A percentile compares a stretch with the other conserved stretches of the same genome.
These are phyloP conservation scores for Idris sp. DNA, from an alignment of 1,140 invertebrate genomes.

Conservation along the genomic window DNA sequence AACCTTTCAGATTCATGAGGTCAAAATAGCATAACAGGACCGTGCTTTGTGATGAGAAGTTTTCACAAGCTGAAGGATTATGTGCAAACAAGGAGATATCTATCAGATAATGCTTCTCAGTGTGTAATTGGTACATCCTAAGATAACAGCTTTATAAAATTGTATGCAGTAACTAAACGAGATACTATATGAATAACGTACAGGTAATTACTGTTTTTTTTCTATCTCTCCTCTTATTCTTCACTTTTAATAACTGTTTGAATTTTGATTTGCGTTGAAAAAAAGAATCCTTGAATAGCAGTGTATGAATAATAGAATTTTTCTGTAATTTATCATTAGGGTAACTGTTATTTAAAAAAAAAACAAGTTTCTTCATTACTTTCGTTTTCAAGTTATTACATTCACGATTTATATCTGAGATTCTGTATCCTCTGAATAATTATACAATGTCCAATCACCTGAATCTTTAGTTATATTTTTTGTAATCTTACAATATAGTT, in stretches of 20 bases:
- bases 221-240: neutral
- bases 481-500: too few species aligned
- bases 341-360: constrained; percentile 3
- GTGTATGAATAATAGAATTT: neutral
- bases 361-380: neutral
- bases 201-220: constrained; percentile 15
- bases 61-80: constrained; percentile 44
- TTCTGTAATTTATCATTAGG: constrained; percentile 4
- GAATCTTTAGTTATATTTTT: too few species aligned
- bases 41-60: constrained; percentile 30
- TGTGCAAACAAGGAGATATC: constrained; percentile 41
- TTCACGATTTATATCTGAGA: too few species aligned
- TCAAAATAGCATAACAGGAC: constrained; percentile 45
- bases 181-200: constrained; percentile 9
- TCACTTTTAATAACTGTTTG: constrained; percentile 1
- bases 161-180: constrained; percentile 3
- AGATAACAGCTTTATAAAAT: constrained; percentile 15
- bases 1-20: constrained; percentile 27
- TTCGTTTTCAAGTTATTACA: too few species aligned
- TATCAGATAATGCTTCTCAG: constrained; percentile 21
- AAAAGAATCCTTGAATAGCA: neutral
- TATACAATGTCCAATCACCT: too few species aligned
- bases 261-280: neutral
- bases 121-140: constrained; percentile 32
- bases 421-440: too few species aligned